Evolutionary conservation across 1,140 invertebrate genomes (phyloP).

Genomic region (Drusus annulatus): DNA sequence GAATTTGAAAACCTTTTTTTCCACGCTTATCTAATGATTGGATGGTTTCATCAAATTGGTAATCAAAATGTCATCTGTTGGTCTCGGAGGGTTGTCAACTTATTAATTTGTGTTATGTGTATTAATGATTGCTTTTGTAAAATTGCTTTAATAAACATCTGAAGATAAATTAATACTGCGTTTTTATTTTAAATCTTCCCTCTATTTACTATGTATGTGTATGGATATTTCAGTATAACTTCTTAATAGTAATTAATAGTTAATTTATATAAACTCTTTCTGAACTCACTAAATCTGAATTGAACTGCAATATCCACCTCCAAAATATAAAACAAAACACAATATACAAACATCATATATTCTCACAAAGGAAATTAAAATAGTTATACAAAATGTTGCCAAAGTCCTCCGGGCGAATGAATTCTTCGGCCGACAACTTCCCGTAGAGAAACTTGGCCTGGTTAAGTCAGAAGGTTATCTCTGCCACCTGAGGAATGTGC

Average conservation of each 20-base stretch:
- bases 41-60: too few species aligned
- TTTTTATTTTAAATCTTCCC: constrained; percentile 2
- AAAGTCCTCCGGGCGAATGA: not conserved
- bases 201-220: not conserved
- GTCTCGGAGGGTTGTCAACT: not conserved
- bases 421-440: not conserved
- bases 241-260: too few species aligned
- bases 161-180: not conserved
- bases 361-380: not conserved
- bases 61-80: too few species aligned
- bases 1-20: not conserved
- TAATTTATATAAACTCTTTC: too few species aligned
- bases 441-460: not conserved
- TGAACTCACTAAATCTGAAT: too few species aligned
- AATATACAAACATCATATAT: not conserved
- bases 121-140: constrained; percentile 41
- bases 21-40: not conserved
- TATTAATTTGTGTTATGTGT: constrained; percentile 35
- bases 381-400: not conserved
- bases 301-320: not conserved
- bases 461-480: constrained; percentile 48
- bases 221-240: too few species aligned
- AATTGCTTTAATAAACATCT: constrained; percentile 42
- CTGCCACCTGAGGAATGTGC: constrained; percentile 53
- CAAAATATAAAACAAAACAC: constrained; percentile 1